Percentiles rank a stretch among this genome's conserved stretches.
Evolutionary conservation across 2,113 vertebrate species (phyloP).

Genomic region (Gorsachius goisagi): DNA sequence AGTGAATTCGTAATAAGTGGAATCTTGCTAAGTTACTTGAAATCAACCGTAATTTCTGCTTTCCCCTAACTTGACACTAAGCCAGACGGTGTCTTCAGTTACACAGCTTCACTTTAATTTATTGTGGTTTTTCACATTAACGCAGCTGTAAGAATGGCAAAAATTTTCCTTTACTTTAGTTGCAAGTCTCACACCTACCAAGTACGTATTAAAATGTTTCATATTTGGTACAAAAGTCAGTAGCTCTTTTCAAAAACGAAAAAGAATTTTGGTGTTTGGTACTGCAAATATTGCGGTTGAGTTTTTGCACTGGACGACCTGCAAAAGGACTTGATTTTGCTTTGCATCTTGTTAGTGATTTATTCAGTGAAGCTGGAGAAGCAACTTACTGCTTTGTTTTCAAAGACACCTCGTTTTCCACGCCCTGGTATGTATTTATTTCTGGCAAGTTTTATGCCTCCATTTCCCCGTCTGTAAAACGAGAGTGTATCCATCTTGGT

Average conservation of each 20-base stretch:
- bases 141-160: background rate
- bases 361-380: background rate
- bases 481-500: background rate
- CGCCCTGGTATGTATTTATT: fast-evolving
- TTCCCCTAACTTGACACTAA: background rate
- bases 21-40: background rate
- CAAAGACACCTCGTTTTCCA: background rate
- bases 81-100: background rate
- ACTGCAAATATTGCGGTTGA: background rate
- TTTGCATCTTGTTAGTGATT: background rate
- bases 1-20: background rate
- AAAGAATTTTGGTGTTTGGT: background rate
- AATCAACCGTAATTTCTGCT: background rate
- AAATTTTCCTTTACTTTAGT: background rate
- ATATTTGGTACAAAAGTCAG: background rate
- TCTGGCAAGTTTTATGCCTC: background rate
- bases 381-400: background rate
- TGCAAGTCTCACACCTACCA: background rate
- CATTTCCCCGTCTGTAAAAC: background rate
- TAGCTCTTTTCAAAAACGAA: background rate
- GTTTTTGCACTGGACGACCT: background rate
- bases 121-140: background rate
- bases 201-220: background rate
- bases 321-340: background rate
- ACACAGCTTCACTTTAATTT: background rate